Evolutionary conservation across 2,888 invertebrate species (phyloP), one percentile per base, ranked within the genome.

Genomic region (Perizoma flavofasciatum): DNA sequence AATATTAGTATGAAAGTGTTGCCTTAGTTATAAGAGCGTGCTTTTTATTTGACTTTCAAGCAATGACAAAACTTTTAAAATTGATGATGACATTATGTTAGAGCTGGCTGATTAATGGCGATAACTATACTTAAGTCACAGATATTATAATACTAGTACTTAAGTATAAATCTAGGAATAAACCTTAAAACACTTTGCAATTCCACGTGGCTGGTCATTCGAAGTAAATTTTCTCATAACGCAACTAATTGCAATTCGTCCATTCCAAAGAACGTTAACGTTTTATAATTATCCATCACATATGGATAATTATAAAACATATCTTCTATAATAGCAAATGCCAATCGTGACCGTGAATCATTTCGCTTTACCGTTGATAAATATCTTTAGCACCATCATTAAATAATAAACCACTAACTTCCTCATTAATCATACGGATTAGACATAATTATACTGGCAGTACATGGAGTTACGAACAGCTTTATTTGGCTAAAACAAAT

Each of bases 311-410:
- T n/a, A n/a, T n/a, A n/a, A n/a, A n/a, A n/a, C n/a, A n/a, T n/a
- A n/a, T n/a, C n/a, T n/a, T n/a, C n/a, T n/a, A n/a, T n/a, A n/a
- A n/a, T 55, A 43, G n/a, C 35, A 39, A 52, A 34, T 46, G 22
- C 37, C n/a, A 22, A 53, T 22, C 6, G 11, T 44, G 35, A 48
- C 41, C 34, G 54, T 68, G 40, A 61, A 65, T 66, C 66, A 68
- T 66, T 67, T 68, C 70, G 74, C 70, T 71, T 66, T 74, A 71
- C 68, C 68, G 68, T 73, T 79, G 83, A 81, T 79, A 81, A 79
- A 80, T 71, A 71, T 65, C 59, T 82, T 79, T 87, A 87, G 87
- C 87, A 87, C 87, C 87, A 81, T 83, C 73, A 75, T 78, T 77
- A 69, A 75, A 66, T 71, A 68, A 69, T 62, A 68, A 69, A 65